Percentiles rank a stretch among this genome's conserved stretches.
Evolutionary conservation across 2,797 vertebrate species (phyloP).

Genomic region (Hemitrygon akajei): DNA sequence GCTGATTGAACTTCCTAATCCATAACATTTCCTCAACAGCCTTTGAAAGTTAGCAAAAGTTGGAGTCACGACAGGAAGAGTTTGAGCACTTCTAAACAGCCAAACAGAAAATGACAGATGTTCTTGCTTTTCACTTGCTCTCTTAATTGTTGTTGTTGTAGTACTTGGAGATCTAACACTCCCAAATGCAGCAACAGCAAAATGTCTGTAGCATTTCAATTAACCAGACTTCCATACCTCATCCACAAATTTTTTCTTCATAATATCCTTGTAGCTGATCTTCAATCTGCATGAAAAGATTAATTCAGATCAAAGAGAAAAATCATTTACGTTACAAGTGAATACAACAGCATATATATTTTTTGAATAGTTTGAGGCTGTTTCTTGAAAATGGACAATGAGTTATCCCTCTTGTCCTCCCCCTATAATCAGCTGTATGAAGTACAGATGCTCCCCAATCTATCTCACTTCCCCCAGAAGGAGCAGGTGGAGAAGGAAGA

Average conservation of each 20-base stretch:
- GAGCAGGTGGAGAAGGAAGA: too few species aligned
- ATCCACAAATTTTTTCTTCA: constrained; percentile 67
- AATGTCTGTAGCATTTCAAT: neutral
- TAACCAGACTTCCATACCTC: constrained; percentile 55
- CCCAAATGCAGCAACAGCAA: neutral
- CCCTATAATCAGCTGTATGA: too few species aligned
- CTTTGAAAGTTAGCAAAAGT: neutral
- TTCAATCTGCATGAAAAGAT: constrained; percentile 67
- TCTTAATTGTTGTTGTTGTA: too few species aligned
- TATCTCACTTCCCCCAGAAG: too few species aligned
- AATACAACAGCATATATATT: neutral
- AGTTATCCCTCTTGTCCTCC: too few species aligned
- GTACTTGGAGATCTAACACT: neutral
- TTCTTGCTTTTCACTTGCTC: neutral
- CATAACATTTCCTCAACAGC: neutral
- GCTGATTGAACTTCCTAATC: neutral
- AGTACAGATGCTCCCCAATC: too few species aligned
- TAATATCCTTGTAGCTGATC: constrained; percentile 67
- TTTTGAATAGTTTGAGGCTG: neutral
- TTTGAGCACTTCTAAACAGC: neutral
- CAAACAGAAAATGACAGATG: neutral
- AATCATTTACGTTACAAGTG: neutral
- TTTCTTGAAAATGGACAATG: too few species aligned
- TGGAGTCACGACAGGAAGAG: neutral
- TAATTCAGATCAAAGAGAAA: neutral